A percentile compares a stretch with the other conserved stretches of the same genome.
Evolutionary conservation across 35 echinoderm and acorn worm species (phyloP).

Genomic region (Chiridota heheva): DNA sequence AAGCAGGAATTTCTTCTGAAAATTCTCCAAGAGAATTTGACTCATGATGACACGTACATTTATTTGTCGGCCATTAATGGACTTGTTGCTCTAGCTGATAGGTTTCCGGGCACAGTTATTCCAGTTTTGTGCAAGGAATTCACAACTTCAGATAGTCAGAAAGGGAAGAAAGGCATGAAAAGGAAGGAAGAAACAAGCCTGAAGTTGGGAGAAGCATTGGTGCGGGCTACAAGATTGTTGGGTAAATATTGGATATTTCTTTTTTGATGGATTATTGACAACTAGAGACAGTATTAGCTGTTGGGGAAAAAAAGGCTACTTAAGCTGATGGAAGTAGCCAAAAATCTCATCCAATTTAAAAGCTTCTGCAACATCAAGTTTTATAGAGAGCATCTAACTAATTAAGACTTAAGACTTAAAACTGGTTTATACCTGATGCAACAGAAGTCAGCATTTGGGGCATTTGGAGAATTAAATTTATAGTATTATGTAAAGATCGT

Average conservation of each 20-base stretch:
- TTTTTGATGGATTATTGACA: background rate
- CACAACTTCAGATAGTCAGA: background rate
- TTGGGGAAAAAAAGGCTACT: background rate
- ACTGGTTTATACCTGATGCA: no score
- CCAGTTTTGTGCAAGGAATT: slow-evolving; percentile 66
- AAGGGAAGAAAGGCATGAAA: slow-evolving; percentile 16
- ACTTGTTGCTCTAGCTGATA: slow-evolving; percentile 66
- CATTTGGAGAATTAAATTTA: no score
- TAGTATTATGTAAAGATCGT: no score
- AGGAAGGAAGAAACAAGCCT: slow-evolving; percentile 64
- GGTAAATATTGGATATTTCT: no score
- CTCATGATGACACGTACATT: slow-evolving; percentile 86
- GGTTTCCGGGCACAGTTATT: slow-evolving; percentile 67
- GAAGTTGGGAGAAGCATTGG: slow-evolving; percentile 89
- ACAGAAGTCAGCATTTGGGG: no score
- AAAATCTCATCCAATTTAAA: background rate
- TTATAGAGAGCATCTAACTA: no score
- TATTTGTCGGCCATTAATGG: slow-evolving; percentile 83
- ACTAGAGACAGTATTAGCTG: no score
- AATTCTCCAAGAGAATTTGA: slow-evolving; percentile 78
- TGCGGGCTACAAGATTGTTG: slow-evolving; percentile 67
- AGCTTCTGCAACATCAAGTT: no score
- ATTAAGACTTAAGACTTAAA: no score
- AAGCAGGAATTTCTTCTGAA: slow-evolving; percentile 66
- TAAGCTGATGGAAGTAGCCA: no score